Conservation (phyloP, 1,140 invertebrate genomes). For the Argopecten irradians region DNA sequence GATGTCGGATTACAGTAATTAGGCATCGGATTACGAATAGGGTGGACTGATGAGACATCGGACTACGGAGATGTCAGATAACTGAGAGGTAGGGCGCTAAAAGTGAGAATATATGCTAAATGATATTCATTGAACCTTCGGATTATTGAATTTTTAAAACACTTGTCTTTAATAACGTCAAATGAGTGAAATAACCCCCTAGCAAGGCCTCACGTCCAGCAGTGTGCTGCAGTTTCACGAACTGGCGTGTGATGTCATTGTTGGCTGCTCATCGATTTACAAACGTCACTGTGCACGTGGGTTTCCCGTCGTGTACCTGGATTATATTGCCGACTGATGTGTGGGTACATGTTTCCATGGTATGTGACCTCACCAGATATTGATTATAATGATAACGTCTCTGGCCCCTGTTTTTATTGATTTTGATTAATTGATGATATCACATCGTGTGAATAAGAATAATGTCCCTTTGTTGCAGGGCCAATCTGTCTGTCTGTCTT, state of each 20-base stretch:
- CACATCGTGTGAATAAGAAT: background rate
- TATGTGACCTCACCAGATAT: background rate
- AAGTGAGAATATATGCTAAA: too few relatives aligned
- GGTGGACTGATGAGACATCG: too few relatives aligned
- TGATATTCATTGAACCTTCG: too few relatives aligned
- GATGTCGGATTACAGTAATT: too few relatives aligned
- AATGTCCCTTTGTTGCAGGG: background rate
- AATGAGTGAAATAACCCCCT: too few relatives aligned
- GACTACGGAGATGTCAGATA: too few relatives aligned
- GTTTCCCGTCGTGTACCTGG: background rate
- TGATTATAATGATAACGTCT: background rate
- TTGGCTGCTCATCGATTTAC: background rate
- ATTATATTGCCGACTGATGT: background rate
- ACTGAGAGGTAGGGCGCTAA: too few relatives aligned
- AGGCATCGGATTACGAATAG: too few relatives aligned
- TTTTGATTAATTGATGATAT: background rate
- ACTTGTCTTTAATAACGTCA: too few relatives aligned
- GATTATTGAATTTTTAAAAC: too few relatives aligned
- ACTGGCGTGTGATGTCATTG: constrained; percentile 20
- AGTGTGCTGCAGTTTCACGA: background rate
- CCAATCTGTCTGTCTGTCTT: background rate
- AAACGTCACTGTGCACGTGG: constrained; percentile 13
- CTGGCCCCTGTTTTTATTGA: background rate
- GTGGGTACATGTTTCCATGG: background rate
- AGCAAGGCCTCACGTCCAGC: background rate